Conservation (phyloP, 2,888 invertebrate genomes). For the Oligia latruncula region DNA sequence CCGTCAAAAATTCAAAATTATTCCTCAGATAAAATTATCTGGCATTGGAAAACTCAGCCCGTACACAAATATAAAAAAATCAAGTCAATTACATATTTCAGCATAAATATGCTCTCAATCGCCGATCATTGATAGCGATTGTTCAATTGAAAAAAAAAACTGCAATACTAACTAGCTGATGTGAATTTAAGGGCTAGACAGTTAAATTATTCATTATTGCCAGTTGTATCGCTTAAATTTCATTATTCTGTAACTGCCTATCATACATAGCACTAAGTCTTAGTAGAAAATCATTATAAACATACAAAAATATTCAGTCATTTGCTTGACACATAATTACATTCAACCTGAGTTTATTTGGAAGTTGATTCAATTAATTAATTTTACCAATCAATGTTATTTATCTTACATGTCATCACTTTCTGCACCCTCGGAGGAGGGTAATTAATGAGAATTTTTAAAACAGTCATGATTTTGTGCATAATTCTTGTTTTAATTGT, state of each 20-base stretch:
- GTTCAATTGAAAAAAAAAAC: constrained; percentile 6
- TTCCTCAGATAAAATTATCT: too few species aligned
- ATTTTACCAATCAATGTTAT: constrained; percentile 8
- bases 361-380: constrained; percentile 12
- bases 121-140: constrained; percentile 39
- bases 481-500: constrained; percentile 14
- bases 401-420: constrained; percentile 33
- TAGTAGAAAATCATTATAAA: constrained; percentile 35
- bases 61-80: constrained; percentile 14
- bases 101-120: constrained; percentile 32
- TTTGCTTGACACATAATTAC: constrained; percentile 3
- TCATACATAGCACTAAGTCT: constrained; percentile 17
- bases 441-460: constrained; percentile 1
- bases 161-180: constrained; percentile 2
- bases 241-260: constrained; percentile 24
- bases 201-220: neutral
- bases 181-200: neutral
- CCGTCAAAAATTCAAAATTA: too few species aligned
- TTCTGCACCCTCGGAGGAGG: neutral
- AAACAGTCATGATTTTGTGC: constrained; percentile 1
- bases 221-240: neutral
- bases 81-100: constrained; percentile 13
- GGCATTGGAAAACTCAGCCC: too few species aligned
- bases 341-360: constrained; percentile 9
- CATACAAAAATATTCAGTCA: constrained; percentile 48